Evolutionary conservation across 2,113 vertebrate genomes (phyloP), one percentile per base, ranked within the genome.

Genomic region (Bufo bufo): DNA sequence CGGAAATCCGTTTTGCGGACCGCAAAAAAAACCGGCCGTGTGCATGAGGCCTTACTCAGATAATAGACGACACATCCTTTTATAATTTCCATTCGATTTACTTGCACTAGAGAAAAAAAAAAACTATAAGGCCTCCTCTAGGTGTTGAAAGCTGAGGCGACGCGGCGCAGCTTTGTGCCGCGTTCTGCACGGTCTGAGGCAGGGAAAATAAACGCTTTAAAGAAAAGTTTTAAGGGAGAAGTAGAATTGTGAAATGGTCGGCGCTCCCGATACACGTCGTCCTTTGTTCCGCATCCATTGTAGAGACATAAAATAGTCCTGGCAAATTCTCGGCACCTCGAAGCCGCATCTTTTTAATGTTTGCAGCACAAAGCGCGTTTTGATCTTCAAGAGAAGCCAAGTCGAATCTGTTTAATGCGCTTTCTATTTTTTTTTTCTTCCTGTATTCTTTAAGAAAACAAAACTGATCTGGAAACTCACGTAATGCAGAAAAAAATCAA

Each of bases 401-500:
- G 49, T 86, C 75, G 56, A 54, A 86, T 86, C 77, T 81, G 63
- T 87, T 81, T 71, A 87, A 81, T 72, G 85, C 23, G 45, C 47
- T 81, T 81, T 80, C 63, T 20, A 65, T 78, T 77, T 63, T 71
- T 1, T 66, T 19, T 72, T 23, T 77, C 90, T 88, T 91, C 93
- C 33, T 33, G 33, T 93, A 45, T 94, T 91, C 91, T 94, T 96
- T 93, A 94, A 96, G 95, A 96, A 94, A 95, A 96, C 93, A 96
- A 96, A 95, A 95, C 95, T 93, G 98, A 98, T 94, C 97, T 99
- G 96, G 97, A 99, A 95, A 96, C 97, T 92, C 97, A 96, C 95
- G 97, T 99, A 96, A 97, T 98, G 96, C 98, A 99, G 96, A 99
- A 99, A 96, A 99, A 99, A 97, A 99, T 99, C 95, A 99, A 99